Percentiles rank a stretch among this genome's conserved stretches.
Conservation (phyloP, 2,888 invertebrate genomes). For the Lepidochitona cinerea region DNA sequence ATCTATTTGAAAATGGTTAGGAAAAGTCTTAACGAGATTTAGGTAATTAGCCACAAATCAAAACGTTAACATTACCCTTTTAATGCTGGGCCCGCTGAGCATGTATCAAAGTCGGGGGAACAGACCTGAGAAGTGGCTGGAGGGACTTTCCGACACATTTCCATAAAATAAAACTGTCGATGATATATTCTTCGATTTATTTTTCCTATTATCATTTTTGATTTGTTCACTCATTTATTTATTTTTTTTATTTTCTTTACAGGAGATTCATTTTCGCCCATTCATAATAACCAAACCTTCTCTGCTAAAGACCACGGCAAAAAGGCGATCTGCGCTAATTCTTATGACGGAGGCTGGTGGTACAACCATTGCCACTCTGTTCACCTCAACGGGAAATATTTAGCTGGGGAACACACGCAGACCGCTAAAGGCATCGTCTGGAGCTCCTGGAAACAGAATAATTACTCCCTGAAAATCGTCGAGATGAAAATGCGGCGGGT, state of each 20-base stretch:
- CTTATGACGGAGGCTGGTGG: slow-evolving; percentile 19
- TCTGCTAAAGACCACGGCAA: neutral
- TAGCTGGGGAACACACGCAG: neutral
- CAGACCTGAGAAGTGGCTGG: too few species aligned
- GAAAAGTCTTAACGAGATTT: too few species aligned
- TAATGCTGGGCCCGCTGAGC: too few species aligned
- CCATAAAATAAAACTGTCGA: too few species aligned
- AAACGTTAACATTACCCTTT: too few species aligned
- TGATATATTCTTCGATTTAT: too few species aligned
- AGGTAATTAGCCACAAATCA: too few species aligned
- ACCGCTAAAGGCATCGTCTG: slow-evolving; percentile 11
- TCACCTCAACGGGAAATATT: slow-evolving; percentile 22
- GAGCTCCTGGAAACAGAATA: neutral
- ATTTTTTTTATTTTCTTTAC: neutral
- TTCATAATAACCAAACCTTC: neutral
- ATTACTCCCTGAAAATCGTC: slow-evolving; percentile 4
- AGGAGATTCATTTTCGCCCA: neutral
- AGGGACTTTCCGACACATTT: too few species aligned
- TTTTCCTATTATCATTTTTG: too few species aligned
- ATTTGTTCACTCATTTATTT: neutral
- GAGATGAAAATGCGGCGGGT: slow-evolving; percentile 14
- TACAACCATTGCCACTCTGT: slow-evolving; percentile 15
- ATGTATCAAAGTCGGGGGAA: too few species aligned
- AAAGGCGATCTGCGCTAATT: neutral
- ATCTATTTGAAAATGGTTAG: too few species aligned